Evolutionary conservation across 64 coral and sea anemone genomes (phyloP), one percentile per base, ranked within the genome.

Genomic region (Montipora sp.): DNA sequence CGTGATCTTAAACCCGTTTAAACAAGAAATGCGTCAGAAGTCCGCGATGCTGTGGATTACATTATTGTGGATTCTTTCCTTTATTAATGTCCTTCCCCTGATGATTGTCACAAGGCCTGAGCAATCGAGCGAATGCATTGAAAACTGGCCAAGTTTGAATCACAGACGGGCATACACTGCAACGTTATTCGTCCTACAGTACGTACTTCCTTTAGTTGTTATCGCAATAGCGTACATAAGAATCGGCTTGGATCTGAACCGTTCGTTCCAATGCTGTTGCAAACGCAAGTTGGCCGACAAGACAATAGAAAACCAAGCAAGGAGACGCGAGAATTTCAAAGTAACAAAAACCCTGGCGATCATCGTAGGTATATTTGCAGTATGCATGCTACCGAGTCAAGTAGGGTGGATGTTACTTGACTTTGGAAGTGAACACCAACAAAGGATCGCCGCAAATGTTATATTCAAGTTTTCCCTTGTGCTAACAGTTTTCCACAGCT

Each of bases 1-100:
- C 72, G 95, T 98, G 59, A 98, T 98, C 19, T 45, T 98, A 23
- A 94, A 98, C 44, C 95, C 95, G 12, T 94, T 98, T 23, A 75
- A 92, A 66, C 92, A 61, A 2, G 89, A 98, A 51, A 90, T 98
- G 47, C 90, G 89, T 19, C 91, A 94, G 19, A 87, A 79, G 55
- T 50, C 74, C n/a, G 90, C 92, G 46, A 47, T 88, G 3, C 4
- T 92, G 7, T 77, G 92, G 88, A 85, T 98, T 77, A 45, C 14
- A 5, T 19, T 94, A 2, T 77, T 98, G 68, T 98, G 95, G 95
- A 61, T 94, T n/a, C 15, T 90, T 2, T 94, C 95, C 4, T 92
- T 94, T 71, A 83, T 87, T 11, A 82, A 91, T 8, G 81, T 98
- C 18, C 15, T 98, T 3, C 95, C 95, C 1, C 3, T 98, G 19